Evolutionary conservation across 92 coral and sea anemone genomes (phyloP), one percentile per base, ranked within the genome.

Genomic region (Parazoanthus swiftii): DNA sequence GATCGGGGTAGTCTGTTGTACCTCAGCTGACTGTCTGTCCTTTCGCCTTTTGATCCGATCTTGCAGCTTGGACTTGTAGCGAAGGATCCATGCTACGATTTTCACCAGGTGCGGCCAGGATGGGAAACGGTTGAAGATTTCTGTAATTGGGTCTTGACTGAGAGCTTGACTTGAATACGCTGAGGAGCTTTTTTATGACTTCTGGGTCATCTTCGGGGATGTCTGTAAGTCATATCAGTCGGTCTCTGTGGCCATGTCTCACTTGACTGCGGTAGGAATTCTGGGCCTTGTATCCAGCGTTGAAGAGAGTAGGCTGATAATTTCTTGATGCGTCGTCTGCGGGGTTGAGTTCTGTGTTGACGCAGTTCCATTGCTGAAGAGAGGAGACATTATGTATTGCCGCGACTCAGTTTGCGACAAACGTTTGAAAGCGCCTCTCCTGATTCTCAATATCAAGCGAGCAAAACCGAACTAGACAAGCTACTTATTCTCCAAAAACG

Each of bases 21-120:
- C 20, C 26, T 76, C 54, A 76, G 1, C 80, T 36, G 80, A 76
- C 50, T 42, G 48, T 39, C 80, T 29, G 80, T 13, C 26, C 21
- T 76, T 42, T 76, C 54, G 51, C 0, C 9, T 48, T 48, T 48
- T 48, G 80, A 36, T 76, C 80, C 80, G 54, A 76, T 76, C 48
- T 76, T 36, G 48, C 29, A 76, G 54, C 48, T 76, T 76, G 54
- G 80, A 42, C 42, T n/a, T 86, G 85, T 44, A 90, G n/a, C 91
- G 77, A 13, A 88, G 66, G 33, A 88, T n/a, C 91, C 91, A 88
- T 37, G 93, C 88, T 29, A 81, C 48, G 14, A 59, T 43, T 80
- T 77, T 83, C 86, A 75, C 78, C 38, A 91, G 91, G 46, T 63
- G 54, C 80, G 39, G 3, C 93, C 81, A 91, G 36, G 91, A 91